Evolutionary conservation across 2,888 invertebrate genomes (phyloP).

Genomic region (Melieria picta): DNA sequence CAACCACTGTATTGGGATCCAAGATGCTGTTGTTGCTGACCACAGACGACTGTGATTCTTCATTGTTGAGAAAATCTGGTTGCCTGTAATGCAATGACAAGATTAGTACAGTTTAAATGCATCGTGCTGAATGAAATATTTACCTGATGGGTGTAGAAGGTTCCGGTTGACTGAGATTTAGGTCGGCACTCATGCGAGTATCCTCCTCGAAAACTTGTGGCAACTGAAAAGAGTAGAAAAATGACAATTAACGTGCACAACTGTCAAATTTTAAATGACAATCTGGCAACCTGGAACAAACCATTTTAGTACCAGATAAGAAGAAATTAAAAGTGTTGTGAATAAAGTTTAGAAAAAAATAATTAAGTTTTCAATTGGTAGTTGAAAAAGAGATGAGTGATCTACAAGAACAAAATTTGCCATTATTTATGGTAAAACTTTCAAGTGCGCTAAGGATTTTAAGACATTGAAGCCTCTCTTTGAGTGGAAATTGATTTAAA

Average conservation of each 20-base stretch:
- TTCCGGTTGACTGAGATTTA: conserved; percentile 45
- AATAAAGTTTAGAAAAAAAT: no score
- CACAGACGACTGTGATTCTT: conserved; percentile 86
- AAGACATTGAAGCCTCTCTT: no score
- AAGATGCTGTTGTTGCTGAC: conserved; percentile 71
- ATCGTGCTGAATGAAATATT: conserved; percentile 30
- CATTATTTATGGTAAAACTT: no score
- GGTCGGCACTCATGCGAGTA: conserved; percentile 80
- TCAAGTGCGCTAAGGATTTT: no score
- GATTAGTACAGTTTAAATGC: background rate
- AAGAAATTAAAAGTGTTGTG: no score
- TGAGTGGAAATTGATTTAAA: no score
- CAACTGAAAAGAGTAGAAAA: conserved; percentile 44
- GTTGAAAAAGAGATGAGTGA: no score
- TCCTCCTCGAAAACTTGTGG: conserved; percentile 77
- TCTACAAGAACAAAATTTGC: no score
- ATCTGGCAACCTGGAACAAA: background rate
- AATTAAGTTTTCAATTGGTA: no score
- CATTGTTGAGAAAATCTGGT: conserved; percentile 64
- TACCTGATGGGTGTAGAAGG: conserved; percentile 55
- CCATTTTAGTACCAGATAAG: background rate
- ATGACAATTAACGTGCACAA: background rate
- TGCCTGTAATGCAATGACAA: conserved; percentile 52
- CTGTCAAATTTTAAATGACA: no score
- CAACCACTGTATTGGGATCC: conserved; percentile 55